phyloP scores from a whole-genome alignment of 92 coral and sea anemone species.

The Montipora capitata region DNA sequence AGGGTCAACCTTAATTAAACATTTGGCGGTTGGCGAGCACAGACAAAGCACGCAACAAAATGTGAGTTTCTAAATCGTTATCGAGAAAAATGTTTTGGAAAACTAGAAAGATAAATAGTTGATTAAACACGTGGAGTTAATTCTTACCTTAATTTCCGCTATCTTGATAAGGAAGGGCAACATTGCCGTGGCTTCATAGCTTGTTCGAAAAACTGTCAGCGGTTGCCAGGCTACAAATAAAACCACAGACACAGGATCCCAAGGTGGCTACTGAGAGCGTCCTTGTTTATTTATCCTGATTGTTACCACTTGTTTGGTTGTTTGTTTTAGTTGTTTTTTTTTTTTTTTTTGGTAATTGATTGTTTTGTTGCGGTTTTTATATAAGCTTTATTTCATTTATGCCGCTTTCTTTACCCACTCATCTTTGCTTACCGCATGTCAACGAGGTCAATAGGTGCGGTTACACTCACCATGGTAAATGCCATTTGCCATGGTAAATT shows the following conservation, averaged over 20 bases:
- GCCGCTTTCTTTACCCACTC: no score
- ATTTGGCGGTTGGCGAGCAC: conserved; percentile 16
- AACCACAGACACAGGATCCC: neutral
- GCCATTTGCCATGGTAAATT: no score
- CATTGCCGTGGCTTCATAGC: conserved; percentile 3
- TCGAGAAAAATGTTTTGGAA: neutral
- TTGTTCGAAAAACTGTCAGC: neutral
- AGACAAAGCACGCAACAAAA: neutral
- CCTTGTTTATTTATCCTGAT: neutral
- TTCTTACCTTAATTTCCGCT: conserved; percentile 16
- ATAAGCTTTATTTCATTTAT: no score
- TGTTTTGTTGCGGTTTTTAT: no score
- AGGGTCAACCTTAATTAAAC: neutral
- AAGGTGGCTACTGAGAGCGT: neutral
- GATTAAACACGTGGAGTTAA: neutral
- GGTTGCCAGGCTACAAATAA: neutral
- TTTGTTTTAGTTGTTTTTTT: neutral
- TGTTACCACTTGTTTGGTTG: neutral
- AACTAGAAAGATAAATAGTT: neutral
- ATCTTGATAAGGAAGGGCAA: conserved; percentile 15
- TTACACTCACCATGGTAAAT: no score
- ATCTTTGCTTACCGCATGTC: no score
- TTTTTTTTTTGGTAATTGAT: neutral
- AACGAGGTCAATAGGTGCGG: no score
- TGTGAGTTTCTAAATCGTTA: neutral